These are phyloP conservation scores for Lacerta agilis DNA, from an alignment of 2,797 vertebrate genomes.

Conservation along the genomic window DNA sequence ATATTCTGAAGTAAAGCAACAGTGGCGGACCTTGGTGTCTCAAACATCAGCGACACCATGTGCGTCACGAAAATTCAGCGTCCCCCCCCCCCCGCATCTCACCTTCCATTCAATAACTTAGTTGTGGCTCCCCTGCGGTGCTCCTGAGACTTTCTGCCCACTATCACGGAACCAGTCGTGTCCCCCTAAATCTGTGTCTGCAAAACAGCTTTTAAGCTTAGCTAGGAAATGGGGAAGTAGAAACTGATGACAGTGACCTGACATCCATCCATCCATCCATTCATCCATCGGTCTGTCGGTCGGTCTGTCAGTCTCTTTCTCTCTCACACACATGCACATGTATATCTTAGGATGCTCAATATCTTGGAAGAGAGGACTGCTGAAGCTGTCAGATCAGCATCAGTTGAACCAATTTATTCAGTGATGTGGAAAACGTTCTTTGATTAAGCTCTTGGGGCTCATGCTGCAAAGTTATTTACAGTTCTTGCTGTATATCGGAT, in stretches of 20 bases:
- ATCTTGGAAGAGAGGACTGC: background rate
- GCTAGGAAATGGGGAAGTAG: slow-evolving; percentile 22
- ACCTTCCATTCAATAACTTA: too few species aligned
- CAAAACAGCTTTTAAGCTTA: slow-evolving; percentile 25
- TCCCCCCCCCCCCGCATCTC: too few species aligned
- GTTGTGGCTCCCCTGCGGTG: too few species aligned
- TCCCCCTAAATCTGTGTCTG: too few species aligned
- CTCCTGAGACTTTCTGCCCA: too few species aligned
- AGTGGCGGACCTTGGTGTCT: too few species aligned
- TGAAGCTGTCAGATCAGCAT: slow-evolving; percentile 10
- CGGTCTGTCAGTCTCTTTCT: too few species aligned
- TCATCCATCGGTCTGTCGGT: too few species aligned
- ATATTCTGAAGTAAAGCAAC: slow-evolving; percentile 45
- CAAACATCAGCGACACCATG: too few species aligned
- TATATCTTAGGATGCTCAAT: background rate
- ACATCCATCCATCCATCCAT: slow-evolving; percentile 39
- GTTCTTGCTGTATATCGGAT: rapidly evolving
- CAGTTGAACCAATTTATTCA: slow-evolving; percentile 16
- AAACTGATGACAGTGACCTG: slow-evolving; percentile 49
- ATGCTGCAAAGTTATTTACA: background rate
- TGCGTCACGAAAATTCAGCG: too few species aligned
- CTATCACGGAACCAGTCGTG: too few species aligned
- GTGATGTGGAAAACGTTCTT: background rate
- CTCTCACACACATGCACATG: too few species aligned
- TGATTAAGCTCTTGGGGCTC: slow-evolving; percentile 26